phyloP scores from a whole-genome alignment of 2,113 vertebrate species.

The Patagioenas fasciata region DNA sequence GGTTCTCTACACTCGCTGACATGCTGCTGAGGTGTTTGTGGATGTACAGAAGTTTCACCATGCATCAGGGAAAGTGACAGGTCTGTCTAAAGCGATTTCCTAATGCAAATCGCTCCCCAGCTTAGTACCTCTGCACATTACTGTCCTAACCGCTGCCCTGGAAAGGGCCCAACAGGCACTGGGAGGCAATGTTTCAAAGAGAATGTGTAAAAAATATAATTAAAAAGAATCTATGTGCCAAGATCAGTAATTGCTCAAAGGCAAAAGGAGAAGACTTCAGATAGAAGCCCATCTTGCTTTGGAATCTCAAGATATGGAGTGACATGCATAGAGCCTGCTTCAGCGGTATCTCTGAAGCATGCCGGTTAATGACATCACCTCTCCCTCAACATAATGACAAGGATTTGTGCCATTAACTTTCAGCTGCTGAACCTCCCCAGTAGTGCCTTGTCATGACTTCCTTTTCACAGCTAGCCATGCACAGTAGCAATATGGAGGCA shows the following conservation, averaged over 20 bases:
- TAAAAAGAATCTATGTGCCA: neutral
- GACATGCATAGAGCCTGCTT: neutral
- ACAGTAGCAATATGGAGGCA: rapidly evolving
- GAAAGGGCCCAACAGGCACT: neutral
- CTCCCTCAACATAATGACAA: neutral
- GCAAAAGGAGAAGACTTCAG: neutral
- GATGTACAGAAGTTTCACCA: neutral
- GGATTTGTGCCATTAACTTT: conserved; percentile 11
- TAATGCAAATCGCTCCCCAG: neutral
- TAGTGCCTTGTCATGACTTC: neutral
- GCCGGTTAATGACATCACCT: neutral
- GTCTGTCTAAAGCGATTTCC: neutral
- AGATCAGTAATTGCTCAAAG: neutral
- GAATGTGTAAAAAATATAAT: neutral
- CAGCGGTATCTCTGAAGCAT: neutral
- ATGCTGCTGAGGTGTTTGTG: neutral
- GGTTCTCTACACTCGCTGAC: rapidly evolving
- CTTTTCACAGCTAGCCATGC: neutral
- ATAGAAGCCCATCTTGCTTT: neutral
- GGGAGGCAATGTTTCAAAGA: neutral
- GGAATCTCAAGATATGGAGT: neutral
- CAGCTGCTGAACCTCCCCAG: neutral
- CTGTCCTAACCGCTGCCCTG: neutral
- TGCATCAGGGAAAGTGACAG: neutral
- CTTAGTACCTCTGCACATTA: neutral